phyloP scores from a whole-genome alignment of 2,797 vertebrate species.

The Sebastes oblongus region DNA sequence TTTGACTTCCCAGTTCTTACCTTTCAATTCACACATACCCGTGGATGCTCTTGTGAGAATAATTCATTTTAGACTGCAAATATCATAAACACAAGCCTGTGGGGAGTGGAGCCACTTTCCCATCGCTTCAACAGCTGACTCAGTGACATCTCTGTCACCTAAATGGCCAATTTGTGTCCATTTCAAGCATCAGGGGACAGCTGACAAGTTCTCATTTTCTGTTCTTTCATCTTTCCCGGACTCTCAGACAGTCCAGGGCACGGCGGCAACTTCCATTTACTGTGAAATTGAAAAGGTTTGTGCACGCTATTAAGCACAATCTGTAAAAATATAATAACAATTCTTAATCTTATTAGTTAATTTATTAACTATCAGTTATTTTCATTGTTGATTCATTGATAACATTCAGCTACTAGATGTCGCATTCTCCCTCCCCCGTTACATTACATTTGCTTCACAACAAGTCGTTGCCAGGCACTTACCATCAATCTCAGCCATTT shows the following conservation, averaged over 20 bases:
- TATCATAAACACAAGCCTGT: background rate
- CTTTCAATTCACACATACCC: background rate
- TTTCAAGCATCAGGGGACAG: background rate
- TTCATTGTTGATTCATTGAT: too few species aligned
- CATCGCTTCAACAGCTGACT: background rate
- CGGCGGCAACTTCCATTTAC: background rate
- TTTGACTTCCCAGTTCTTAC: background rate
- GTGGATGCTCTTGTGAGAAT: background rate
- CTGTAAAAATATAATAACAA: background rate
- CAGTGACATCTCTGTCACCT: background rate
- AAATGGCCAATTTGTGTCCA: slow-evolving; percentile 15
- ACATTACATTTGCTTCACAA: too few species aligned
- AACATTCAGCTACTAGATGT: too few species aligned
- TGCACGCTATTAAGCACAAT: background rate
- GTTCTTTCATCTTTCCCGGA: background rate
- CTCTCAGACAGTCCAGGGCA: background rate
- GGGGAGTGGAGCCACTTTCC: background rate
- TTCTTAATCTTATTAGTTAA: background rate
- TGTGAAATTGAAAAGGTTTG: background rate
- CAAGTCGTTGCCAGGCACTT: too few species aligned
- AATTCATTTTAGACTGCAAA: background rate
- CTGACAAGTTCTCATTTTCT: background rate
- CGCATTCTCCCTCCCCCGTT: too few species aligned
- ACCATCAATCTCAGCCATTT: too few species aligned
- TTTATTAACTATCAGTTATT: too few species aligned